Evolutionary conservation across 1,140 invertebrate species (phyloP).

Genomic region (Mactra quadrangularis): DNA sequence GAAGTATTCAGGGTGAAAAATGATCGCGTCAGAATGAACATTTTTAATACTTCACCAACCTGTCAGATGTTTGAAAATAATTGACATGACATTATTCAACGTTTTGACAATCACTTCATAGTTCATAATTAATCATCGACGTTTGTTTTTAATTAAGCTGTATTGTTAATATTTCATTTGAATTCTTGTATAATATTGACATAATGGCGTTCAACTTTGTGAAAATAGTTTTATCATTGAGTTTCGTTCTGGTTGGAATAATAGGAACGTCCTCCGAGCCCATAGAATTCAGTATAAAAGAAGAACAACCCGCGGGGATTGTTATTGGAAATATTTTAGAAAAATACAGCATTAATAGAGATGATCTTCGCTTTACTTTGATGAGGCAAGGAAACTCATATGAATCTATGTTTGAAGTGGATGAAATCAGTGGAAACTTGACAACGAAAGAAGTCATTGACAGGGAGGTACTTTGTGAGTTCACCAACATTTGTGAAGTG

Average conservation of each 20-base stretch:
- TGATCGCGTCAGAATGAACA: too few species aligned
- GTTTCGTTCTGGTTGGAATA: not conserved
- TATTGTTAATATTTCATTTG: conserved; percentile 16
- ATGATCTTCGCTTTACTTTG: conserved; percentile 41
- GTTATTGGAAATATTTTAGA: conserved; percentile 44
- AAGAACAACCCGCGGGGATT: conserved; percentile 25
- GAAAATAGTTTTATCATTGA: conserved; percentile 8
- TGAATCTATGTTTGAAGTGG: conserved; percentile 84
- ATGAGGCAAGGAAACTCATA: conserved; percentile 29
- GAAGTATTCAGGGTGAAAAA: too few species aligned
- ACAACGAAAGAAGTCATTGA: conserved; percentile 68
- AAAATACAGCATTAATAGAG: conserved; percentile 32
- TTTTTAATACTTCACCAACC: not conserved
- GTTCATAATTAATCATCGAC: conserved; percentile 20
- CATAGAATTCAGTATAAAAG: conserved; percentile 42
- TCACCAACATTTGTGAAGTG: conserved; percentile 66
- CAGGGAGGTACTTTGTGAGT: conserved; percentile 76
- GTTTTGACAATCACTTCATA: conserved; percentile 21
- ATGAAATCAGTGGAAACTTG: conserved; percentile 68
- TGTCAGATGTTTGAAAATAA: conserved; percentile 13
- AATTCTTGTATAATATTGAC: not conserved
- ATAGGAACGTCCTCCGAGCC: not conserved
- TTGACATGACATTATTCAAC: conserved; percentile 7
- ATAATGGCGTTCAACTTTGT: not conserved
- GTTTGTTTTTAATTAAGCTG: conserved; percentile 23